Evolutionary conservation across 2,888 invertebrate species (phyloP).

Genomic region (Troides oblongomaculatus): DNA sequence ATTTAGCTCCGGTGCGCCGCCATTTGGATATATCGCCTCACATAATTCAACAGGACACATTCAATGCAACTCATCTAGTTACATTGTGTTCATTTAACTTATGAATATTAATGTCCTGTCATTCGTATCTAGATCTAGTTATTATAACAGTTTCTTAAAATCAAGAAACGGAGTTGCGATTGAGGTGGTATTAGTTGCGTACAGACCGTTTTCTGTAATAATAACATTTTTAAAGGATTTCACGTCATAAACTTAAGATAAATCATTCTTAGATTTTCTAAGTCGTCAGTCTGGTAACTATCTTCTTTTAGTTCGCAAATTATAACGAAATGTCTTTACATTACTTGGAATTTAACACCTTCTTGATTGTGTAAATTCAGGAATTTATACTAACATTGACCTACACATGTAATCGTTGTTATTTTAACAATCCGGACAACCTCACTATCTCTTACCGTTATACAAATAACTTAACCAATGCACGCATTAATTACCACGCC

Average conservation of each 20-base stretch:
- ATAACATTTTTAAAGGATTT: no score
- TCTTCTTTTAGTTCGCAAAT: no score
- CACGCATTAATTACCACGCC: conserved; percentile 14
- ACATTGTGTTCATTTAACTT: no score
- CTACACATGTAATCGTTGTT: background rate
- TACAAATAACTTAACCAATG: conserved; percentile 3
- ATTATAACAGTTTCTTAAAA: no score
- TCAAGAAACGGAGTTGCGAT: no score
- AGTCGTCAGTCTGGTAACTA: no score
- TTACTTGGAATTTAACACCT: background rate
- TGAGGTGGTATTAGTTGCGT: no score
- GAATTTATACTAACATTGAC: background rate
- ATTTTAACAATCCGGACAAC: background rate
- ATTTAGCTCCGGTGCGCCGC: conserved; percentile 23
- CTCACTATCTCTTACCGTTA: background rate
- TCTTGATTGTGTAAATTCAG: background rate
- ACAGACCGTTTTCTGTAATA: no score
- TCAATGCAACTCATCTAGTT: background rate
- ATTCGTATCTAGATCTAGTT: no score
- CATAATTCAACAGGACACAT: conserved; percentile 7
- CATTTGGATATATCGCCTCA: conserved; percentile 15
- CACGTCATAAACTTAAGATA: no score
- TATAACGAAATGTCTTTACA: background rate
- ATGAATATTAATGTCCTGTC: no score
- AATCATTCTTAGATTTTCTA: no score